phyloP scores from a whole-genome alignment of 2,888 invertebrate genomes.

The Drosophila incognita region DNA sequence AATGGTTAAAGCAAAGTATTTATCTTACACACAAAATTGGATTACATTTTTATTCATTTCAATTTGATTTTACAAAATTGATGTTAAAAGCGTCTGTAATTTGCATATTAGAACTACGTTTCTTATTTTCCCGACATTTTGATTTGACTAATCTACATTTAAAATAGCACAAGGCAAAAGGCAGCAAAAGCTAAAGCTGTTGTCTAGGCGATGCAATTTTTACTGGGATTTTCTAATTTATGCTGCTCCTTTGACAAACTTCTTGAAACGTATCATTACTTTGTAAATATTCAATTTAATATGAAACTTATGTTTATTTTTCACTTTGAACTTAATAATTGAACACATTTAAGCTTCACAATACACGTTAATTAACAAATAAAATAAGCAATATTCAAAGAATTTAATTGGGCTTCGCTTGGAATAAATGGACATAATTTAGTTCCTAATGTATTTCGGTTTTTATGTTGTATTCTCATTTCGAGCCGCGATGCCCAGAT shows the following conservation, averaged over 20 bases:
- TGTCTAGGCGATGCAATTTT: conserved; percentile 6
- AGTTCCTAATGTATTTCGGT: conserved; percentile 9
- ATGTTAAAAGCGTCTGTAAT: background rate
- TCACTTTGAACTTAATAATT: background rate
- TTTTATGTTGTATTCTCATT: conserved; percentile 82
- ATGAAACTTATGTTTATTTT: background rate
- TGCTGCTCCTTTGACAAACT: conserved; percentile 15
- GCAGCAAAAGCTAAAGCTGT: background rate
- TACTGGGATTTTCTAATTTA: background rate
- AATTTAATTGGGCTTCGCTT: conserved; percentile 34
- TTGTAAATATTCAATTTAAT: conserved; percentile 10
- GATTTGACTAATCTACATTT: background rate
- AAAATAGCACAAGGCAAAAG: background rate
- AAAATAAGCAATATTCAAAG: conserved; percentile 7
- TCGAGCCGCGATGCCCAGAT: conserved; percentile 86
- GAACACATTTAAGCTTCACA: conserved; percentile 8
- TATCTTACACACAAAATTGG: background rate
- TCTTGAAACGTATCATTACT: background rate
- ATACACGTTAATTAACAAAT: conserved; percentile 30
- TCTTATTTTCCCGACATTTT: background rate
- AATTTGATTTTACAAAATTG: background rate
- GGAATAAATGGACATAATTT: conserved; percentile 2
- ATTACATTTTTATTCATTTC: background rate
- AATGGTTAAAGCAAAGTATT: background rate
- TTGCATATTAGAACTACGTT: background rate